These are phyloP conservation scores for Hystrix cristata DNA, from an alignment of 2,113 vertebrate genomes.

Conservation along the genomic window DNA sequence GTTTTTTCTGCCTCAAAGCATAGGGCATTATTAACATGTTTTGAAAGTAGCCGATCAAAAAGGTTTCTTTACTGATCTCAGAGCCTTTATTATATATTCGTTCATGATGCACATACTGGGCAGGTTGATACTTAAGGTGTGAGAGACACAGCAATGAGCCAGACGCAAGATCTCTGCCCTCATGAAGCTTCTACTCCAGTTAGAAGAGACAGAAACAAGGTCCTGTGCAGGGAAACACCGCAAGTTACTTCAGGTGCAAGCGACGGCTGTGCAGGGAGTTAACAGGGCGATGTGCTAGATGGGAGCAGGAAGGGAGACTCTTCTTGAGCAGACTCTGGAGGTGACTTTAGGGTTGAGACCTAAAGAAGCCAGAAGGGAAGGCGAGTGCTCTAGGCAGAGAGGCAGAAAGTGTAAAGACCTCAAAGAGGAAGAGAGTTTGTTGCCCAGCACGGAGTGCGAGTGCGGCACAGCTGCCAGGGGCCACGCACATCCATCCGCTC, in stretches of 20 bases:
- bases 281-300: background rate
- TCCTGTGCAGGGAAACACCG: background rate
- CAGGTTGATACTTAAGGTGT: background rate
- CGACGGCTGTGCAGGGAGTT: background rate
- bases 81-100: background rate
- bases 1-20: background rate
- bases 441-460: background rate
- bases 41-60: slow-evolving; percentile 6
- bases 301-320: background rate
- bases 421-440: background rate
- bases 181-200: slow-evolving; percentile 23
- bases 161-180: background rate
- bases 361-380: background rate
- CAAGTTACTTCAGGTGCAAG: background rate
- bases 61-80: slow-evolving; percentile 28
- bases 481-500: background rate
- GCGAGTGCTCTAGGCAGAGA: background rate
- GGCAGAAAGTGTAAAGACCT: background rate
- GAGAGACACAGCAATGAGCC: background rate
- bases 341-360: background rate
- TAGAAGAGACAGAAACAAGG: slow-evolving; percentile 1
- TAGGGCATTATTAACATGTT: slow-evolving; percentile 6
- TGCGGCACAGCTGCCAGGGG: background rate
- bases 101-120: background rate
- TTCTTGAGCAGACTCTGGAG: background rate